Base-by-base conservation (phyloP, 1,140 invertebrate species). In the Doryteuthis pealeii region DNA sequence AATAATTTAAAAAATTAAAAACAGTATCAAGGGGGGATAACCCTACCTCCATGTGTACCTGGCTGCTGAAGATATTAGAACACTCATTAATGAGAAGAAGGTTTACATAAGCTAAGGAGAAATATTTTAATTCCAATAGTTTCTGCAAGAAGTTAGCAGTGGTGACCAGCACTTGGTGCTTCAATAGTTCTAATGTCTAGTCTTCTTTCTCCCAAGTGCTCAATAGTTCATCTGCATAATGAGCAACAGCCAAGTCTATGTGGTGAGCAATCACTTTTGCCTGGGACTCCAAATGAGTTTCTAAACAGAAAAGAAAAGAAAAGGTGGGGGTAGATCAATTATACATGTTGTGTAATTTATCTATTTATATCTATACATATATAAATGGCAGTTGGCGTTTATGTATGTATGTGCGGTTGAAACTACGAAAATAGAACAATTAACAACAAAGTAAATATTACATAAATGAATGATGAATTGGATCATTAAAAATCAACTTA, bases 1-100 rank as follows among this genome's bases (percentile, higher is more conserved):
- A n/a, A n/a, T n/a, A n/a, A n/a, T n/a, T n/a, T n/a, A n/a, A n/a
- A n/a, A n/a, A n/a, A n/a, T n/a, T n/a, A n/a, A 40, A 40, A 40
- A 40, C 4, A 40, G 10, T 5, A 40, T 3, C 35, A 40, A 40
- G 35, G 35, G 4, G 35, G 10, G 35, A 40, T 10, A 10, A 40
- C 3, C 18, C 18, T 2, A 62, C 54, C 14, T 82, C 30, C 26
- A 82, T 74, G 79, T 90, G 90, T 4, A 87, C 81, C 75, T 89
- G 87, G 35, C 82, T 79, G 26, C 77, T 73, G n/a, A 82, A 80
- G 3, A 89, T 71, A 35, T 92, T 95, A 82, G 98, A 96, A 83
- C 96, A 98, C 84, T 98, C 96, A 86, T 99, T 96, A 81, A 98
- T 92, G 54, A 99, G 92, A 0, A 98, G 82, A 30, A 98, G 88